These are phyloP conservation scores for Nesoenas mayeri DNA, from an alignment of 2,113 vertebrate species.

Conservation along the genomic window DNA sequence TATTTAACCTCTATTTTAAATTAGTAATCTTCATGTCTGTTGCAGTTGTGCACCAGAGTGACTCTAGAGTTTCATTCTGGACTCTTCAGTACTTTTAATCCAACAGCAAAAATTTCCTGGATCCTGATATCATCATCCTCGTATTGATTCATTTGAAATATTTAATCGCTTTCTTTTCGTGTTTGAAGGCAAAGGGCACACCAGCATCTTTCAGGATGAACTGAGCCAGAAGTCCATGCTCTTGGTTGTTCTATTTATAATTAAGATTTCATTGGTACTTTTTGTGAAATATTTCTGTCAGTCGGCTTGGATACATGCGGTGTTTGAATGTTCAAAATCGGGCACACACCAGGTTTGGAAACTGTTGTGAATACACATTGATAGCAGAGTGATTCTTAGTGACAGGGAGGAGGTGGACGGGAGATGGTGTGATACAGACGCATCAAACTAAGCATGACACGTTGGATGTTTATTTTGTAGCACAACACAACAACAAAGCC, in stretches of 20 bases:
- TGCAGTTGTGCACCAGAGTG: background rate
- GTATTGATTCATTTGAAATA: background rate
- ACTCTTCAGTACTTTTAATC: background rate
- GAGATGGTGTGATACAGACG: background rate
- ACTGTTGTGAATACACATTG: background rate
- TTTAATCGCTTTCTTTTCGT: background rate
- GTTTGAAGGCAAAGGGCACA: background rate
- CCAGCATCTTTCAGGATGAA: background rate
- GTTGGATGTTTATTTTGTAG: background rate
- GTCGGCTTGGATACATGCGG: background rate
- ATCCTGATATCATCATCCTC: background rate
- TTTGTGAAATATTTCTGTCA: background rate
- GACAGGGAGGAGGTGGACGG: background rate
- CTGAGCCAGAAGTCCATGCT: background rate
- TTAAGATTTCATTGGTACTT: background rate
- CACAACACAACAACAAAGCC: background rate
- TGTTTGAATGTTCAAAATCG: fast-evolving
- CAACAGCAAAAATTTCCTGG: background rate
- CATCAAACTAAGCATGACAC: background rate
- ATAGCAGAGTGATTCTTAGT: fast-evolving
- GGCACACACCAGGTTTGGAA: background rate
- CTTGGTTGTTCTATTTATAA: background rate
- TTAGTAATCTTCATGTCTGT: background rate
- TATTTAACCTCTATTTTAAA: background rate
- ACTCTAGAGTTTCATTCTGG: background rate